phyloP scores from a whole-genome alignment of 1,140 invertebrate species.

The Anastrepha ludens region DNA sequence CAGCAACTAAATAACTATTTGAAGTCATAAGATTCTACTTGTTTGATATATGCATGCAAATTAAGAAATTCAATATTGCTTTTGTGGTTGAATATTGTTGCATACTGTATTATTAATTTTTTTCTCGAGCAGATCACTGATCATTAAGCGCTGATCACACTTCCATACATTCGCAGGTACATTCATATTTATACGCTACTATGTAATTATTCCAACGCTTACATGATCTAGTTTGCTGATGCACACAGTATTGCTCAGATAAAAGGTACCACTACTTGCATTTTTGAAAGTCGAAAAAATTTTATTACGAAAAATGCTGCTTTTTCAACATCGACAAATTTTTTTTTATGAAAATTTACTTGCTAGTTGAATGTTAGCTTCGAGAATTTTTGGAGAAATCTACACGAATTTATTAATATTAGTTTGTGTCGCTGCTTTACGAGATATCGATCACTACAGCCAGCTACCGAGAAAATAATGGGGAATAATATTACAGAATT shows the following conservation, averaged over 20 bases:
- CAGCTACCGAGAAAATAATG: too few species aligned
- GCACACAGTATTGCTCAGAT: background rate
- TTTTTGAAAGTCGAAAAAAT: too few species aligned
- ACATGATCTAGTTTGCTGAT: background rate
- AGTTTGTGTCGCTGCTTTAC: too few species aligned
- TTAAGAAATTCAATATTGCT: slow-evolving; percentile 22
- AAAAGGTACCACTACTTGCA: too few species aligned
- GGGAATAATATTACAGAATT: too few species aligned
- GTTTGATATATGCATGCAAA: background rate
- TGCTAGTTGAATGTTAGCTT: too few species aligned
- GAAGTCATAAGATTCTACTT: background rate
- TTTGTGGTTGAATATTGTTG: background rate
- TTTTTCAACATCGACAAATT: too few species aligned
- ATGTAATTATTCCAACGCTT: background rate
- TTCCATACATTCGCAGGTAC: background rate
- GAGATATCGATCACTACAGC: too few species aligned
- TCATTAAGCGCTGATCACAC: background rate
- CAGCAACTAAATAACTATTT: background rate
- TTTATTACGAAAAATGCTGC: too few species aligned
- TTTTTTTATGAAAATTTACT: too few species aligned
- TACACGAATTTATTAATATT: too few species aligned
- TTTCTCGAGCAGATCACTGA: background rate
- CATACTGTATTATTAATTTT: background rate
- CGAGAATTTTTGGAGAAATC: too few species aligned
- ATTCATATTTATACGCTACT: background rate